Base-by-base conservation (phyloP, 2,797 vertebrate species). In the Bovichtus variegatus region DNA sequence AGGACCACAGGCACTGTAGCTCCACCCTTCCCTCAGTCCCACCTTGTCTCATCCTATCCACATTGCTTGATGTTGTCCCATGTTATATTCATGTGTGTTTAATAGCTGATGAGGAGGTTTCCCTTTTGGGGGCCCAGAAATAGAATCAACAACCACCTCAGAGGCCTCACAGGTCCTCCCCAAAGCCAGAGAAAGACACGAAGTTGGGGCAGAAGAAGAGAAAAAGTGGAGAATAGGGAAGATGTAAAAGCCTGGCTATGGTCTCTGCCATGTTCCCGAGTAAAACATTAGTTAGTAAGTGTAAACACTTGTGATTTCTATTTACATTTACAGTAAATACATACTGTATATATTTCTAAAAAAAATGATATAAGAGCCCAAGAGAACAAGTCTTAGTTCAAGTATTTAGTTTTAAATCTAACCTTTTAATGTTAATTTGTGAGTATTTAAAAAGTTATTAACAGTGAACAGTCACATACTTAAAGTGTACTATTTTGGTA, bases 71-170 rank as follows among this genome's bases (percentile, higher is more conserved):
- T 65, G 69, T 63, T 49, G 41, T 54, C 50, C 68, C 71, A 71
- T 83, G 59, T 64, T 68, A 82, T 72, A 79, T 82, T 90, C 78
- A 89, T 78, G 72, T n/a, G 38, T 67, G 49, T 88, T 92, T 82
- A 81, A 87, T 73, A 80, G 58, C 73, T 59, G 27, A 90, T 78
- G 86, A 77, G 59, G 53, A 74, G 21, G 54, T 66, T 83, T 84
- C 60, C 71, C 74, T 77, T 81, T 50, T 38, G 50, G 65, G 49
- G n/a, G 10, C 7, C 55, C 51, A 67, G 47, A 86, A 88, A 84
- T 76, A 76, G 77, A 79, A 46, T 12, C 2, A 55, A 40, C 18
- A 69, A 19, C 19, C 41, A 46, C 61, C 43, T 54, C 53, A 13
- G 53, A 29, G 59, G 44, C 34, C 44, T 63, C 9, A 12, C 13